Conservation (phyloP, 2,113 vertebrate genomes). For the Crotalus helleri region DNA sequence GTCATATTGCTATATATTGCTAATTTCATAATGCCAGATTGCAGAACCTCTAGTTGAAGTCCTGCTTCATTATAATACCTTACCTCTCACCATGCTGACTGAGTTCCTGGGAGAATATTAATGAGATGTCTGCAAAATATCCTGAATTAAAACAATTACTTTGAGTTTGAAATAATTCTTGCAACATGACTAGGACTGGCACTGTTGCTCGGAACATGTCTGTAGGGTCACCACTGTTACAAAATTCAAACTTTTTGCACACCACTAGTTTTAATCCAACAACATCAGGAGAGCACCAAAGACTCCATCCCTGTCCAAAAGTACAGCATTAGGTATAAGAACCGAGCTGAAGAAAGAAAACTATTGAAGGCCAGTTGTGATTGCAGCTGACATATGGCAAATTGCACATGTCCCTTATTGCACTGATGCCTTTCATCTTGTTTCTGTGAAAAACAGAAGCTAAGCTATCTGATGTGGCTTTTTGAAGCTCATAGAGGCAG, state of each 20-base stretch:
- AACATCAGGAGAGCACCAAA: not conserved
- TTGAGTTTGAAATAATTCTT: not conserved
- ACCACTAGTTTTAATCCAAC: not conserved
- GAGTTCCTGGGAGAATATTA: not conserved
- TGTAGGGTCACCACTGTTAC: not conserved
- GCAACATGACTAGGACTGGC: not conserved
- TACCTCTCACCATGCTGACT: not conserved
- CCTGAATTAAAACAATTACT: not conserved
- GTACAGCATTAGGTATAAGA: not conserved
- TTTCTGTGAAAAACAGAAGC: not conserved
- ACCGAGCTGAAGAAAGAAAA: not conserved
- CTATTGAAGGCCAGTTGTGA: not conserved
- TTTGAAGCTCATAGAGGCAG: not conserved
- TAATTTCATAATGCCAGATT: not conserved
- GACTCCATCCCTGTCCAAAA: not conserved
- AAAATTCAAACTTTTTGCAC: not conserved
- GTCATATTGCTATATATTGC: not conserved
- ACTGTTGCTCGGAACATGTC: not conserved
- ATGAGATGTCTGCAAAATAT: not conserved
- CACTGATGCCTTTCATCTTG: not conserved
- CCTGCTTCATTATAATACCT: not conserved
- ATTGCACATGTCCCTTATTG: not conserved
- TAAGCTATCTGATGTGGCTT: not conserved
- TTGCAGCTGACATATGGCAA: not conserved
- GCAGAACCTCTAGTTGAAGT: not conserved